phyloP scores from a whole-genome alignment of 2,113 vertebrate species.

The Burhinus bistriatus region DNA sequence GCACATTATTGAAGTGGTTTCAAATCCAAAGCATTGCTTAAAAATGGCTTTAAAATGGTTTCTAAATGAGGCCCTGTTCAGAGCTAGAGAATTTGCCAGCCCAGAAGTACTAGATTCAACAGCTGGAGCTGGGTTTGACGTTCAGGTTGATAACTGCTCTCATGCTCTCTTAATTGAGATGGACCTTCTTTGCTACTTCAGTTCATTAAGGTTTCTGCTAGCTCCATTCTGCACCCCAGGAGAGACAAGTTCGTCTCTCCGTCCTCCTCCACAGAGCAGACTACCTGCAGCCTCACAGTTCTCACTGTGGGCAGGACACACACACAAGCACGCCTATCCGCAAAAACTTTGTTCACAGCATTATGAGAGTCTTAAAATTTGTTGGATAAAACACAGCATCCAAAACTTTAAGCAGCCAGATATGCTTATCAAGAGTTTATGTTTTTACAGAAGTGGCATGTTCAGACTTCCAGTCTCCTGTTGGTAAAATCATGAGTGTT shows the following conservation, averaged over 20 bases:
- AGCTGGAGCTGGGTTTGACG: neutral
- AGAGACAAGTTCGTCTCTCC: neutral
- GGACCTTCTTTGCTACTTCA: neutral
- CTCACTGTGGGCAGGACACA: neutral
- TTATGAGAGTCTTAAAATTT: neutral
- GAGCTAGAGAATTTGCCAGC: neutral
- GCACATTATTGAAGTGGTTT: neutral
- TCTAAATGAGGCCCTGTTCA: neutral
- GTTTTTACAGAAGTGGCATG: neutral
- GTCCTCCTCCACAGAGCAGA: accelerated
- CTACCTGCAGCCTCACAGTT: neutral
- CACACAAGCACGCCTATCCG: neutral
- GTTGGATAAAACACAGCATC: neutral
- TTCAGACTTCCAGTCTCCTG: neutral
- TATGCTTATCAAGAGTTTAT: neutral
- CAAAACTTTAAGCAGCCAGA: neutral
- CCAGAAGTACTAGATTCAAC: neutral
- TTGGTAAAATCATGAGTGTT: neutral
- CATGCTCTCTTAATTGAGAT: neutral
- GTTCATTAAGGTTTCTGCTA: neutral
- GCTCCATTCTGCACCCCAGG: neutral
- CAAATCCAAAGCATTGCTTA: neutral
- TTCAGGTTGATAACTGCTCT: neutral
- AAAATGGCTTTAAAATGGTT: neutral
- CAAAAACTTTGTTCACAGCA: neutral